phyloP scores from a whole-genome alignment of 1,140 invertebrate species.

The Bombus huntii region DNA sequence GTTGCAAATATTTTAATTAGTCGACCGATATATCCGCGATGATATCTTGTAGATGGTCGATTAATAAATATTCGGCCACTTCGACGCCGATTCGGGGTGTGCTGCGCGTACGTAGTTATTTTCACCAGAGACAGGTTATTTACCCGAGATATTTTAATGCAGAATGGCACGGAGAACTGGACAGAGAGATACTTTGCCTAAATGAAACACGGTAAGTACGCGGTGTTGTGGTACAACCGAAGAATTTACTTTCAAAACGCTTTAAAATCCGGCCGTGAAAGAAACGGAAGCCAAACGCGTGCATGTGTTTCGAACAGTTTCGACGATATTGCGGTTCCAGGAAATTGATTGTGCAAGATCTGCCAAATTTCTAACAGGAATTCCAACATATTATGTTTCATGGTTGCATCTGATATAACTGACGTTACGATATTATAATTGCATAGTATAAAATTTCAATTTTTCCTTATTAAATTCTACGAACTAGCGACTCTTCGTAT shows the following conservation, averaged over 20 bases:
- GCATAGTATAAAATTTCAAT: background rate
- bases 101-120: conserved; percentile 26
- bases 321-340: background rate
- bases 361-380: too few species aligned
- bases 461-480: background rate
- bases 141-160: conserved; percentile 40
- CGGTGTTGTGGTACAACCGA: background rate
- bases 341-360: background rate
- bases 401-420: background rate
- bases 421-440: background rate
- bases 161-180: conserved; percentile 11
- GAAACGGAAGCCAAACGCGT: background rate
- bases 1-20: background rate
- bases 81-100: background rate
- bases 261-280: background rate
- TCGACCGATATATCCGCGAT: background rate
- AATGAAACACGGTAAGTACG: background rate
- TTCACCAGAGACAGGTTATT: conserved; percentile 38
- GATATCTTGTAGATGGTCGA: background rate
- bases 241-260: background rate
- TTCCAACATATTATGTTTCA: background rate
- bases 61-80: conserved; percentile 1
- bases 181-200: conserved; percentile 5
- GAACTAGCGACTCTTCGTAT: background rate
- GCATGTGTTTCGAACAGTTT: background rate